Conservation (phyloP, 1,140 invertebrate genomes). For the Micrasema minimum region DNA sequence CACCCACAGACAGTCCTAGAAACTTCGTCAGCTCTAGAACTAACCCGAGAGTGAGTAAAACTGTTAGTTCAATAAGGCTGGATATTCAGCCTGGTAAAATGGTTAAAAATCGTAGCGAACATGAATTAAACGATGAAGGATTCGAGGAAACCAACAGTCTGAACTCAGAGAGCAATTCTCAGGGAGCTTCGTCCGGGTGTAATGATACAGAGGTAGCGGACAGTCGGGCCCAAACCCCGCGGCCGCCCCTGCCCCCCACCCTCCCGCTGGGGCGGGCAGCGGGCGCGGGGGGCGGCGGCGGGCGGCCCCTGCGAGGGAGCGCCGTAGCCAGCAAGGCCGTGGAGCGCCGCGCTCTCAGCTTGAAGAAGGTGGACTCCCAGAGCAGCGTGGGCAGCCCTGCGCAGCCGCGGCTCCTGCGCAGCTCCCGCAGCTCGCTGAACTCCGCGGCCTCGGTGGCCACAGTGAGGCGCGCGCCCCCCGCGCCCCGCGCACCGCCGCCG, state of each 20-base stretch:
- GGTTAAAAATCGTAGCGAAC: conserved; percentile 65
- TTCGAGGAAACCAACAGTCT: conserved; percentile 89
- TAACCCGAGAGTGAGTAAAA: conserved; percentile 25
- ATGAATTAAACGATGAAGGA: conserved; percentile 85
- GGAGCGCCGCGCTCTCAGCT: conserved; percentile 56
- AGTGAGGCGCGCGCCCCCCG: conserved; percentile 63
- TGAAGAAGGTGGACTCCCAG: conserved; percentile 50
- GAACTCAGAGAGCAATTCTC: conserved; percentile 85
- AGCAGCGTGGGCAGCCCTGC: conserved; percentile 49
- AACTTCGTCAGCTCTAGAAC: conserved; percentile 49
- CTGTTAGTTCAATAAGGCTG: conserved; percentile 54
- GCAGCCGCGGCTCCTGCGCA: conserved; percentile 77
- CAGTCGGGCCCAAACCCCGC: conserved; percentile 52
- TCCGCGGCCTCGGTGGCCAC: conserved; percentile 82
- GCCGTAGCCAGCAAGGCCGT: conserved; percentile 55
- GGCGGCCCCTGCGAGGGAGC: conserved; percentile 30
- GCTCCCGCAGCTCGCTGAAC: conserved; percentile 84
- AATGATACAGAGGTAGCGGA: conserved; percentile 74
- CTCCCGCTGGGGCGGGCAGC: conserved; percentile 57
- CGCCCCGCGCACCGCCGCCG: conserved; percentile 70
- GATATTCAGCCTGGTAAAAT: conserved; percentile 57
- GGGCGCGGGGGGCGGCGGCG: background rate
- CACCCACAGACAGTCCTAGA: conserved; percentile 67
- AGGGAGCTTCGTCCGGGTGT: conserved; percentile 78
- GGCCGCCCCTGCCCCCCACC: conserved; percentile 55